These are phyloP conservation scores for Escarpia spicata DNA, from an alignment of 2,888 invertebrate species.

Conservation along the genomic window DNA sequence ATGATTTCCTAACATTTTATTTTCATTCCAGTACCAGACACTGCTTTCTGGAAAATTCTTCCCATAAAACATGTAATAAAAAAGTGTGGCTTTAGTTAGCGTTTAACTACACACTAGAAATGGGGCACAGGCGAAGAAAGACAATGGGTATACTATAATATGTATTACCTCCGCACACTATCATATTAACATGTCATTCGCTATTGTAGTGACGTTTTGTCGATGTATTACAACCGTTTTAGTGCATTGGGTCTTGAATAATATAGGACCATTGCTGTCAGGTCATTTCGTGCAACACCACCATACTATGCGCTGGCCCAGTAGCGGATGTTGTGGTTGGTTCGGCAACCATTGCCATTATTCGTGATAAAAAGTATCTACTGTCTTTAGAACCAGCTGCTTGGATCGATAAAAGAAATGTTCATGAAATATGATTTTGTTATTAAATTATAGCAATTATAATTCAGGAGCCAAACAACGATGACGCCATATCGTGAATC, in stretches of 20 bases:
- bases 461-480: not conserved
- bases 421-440: not conserved
- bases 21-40: too few relatives aligned
- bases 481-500: not conserved
- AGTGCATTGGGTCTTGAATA: not conserved
- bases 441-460: not conserved
- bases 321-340: not conserved
- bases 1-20: too few relatives aligned
- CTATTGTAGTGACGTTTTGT: not conserved
- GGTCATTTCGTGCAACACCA: not conserved
- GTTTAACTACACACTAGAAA: not conserved
- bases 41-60: too few relatives aligned
- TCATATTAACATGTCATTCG: not conserved
- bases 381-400: not conserved
- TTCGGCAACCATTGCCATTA: not conserved
- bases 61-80: too few relatives aligned
- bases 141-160: not conserved
- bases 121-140: not conserved
- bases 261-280: too few relatives aligned
- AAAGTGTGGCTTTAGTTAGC: not conserved
- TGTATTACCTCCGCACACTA: not conserved
- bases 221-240: not conserved
- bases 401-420: not conserved
- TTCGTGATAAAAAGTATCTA: not conserved
- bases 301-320: not conserved